A percentile compares a stretch with the other conserved stretches of the same genome.
Evolutionary conservation across 2,113 vertebrate genomes (phyloP).

Genomic region (Melanostigma gelatinosum): DNA sequence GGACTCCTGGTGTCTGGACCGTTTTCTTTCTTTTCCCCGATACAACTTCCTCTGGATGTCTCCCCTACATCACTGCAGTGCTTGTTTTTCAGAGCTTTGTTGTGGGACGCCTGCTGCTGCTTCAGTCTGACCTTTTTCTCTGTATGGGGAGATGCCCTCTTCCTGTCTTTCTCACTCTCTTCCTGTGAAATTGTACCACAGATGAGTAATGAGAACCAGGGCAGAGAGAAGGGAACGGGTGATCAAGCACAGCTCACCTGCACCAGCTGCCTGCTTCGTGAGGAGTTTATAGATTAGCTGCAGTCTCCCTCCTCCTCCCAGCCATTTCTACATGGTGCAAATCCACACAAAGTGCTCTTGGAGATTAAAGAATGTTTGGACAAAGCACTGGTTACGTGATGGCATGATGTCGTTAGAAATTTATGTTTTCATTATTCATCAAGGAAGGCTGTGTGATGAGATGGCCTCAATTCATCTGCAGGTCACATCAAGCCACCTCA

Average conservation of each 20-base stretch:
- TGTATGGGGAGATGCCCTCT: background rate
- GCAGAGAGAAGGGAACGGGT: background rate
- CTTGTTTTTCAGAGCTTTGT: conserved; percentile 25
- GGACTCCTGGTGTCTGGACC: background rate
- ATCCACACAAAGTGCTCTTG: background rate
- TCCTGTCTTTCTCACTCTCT: background rate
- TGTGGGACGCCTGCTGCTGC: background rate
- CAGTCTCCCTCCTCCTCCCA: conserved; percentile 7
- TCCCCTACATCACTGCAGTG: conserved; percentile 2
- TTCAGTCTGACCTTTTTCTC: background rate
- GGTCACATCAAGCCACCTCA: background rate
- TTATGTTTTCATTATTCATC: conserved; percentile 1
- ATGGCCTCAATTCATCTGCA: background rate
- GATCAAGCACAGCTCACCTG: conserved; percentile 20
- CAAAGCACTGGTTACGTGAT: background rate
- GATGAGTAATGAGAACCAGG: conserved; percentile 10
- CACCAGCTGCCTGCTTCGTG: conserved; percentile 31
- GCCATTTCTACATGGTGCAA: background rate
- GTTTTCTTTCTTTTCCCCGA: background rate
- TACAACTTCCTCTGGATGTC: background rate
- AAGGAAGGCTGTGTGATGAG: background rate
- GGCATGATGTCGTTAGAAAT: background rate
- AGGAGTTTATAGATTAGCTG: conserved; percentile 21
- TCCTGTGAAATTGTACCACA: conserved; percentile 11
- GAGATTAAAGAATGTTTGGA: background rate